Evolutionary conservation across 2,113 vertebrate genomes (phyloP), one percentile per base, ranked within the genome.

Genomic region (Balaenoptera acutorostrata): DNA sequence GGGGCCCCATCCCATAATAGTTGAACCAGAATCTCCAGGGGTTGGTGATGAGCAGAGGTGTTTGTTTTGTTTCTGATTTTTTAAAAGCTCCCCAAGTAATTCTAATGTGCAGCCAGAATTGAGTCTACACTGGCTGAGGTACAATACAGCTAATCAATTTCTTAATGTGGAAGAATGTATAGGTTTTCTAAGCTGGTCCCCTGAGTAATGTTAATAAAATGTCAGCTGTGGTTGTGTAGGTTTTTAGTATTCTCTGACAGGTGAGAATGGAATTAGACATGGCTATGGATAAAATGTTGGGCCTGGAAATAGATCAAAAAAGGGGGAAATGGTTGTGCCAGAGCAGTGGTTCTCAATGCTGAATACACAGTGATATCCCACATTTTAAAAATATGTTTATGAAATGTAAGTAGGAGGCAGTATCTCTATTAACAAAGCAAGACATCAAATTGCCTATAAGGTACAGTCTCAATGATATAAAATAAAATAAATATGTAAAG

Each of bases 161-260:
- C 75, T 90, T 93, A 57, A 87, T 80, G 27, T 33, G 94, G 33
- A 89, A 69, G 23, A 87, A 84, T 77, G 5, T 41, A 80, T 68
- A 90, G 36, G 8, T 69, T 97, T 95, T 77, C 77, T 92, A 80
- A 63, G 15, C 29, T 88, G 14, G 44, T 0, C 25, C 57, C 17
- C 46, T 31, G 59, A 84, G 68, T 86, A 95, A 80, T 72, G 29
- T 27, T 88, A 33, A 88, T 89, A 78, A 86, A 96, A 95, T 68
- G 5, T 57, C 80, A 95, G 39, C 64, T 75, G 46, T 52, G 31
- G 49, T 33, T 46, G 27, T 78, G 2, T 6, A 74, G 12, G 39
- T 10, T 93, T 93, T 93, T 36, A 71, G 44, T 68, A 80, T 85
- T 91, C 36, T 72, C 49, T 44, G 72, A 68, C 5, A 92, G 46